Evolutionary conservation across 1,140 invertebrate species (phyloP).

Genomic region (Chymomyza costata): DNA sequence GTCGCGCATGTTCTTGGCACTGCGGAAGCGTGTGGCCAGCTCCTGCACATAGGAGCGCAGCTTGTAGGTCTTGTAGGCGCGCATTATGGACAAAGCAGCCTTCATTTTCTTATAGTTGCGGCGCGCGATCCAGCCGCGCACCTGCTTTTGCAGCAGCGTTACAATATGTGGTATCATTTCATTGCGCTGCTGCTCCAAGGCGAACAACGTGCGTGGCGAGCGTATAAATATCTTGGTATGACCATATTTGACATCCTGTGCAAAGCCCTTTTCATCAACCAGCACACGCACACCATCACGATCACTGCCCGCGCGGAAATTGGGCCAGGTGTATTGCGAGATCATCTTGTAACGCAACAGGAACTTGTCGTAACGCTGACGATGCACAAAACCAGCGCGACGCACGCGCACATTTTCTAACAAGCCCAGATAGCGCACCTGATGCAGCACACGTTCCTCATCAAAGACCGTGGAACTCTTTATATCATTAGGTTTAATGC

Average conservation of each 20-base stretch:
- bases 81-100: slow-evolving; percentile 88
- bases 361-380: slow-evolving; percentile 93
- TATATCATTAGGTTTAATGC: slow-evolving; percentile 95
- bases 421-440: slow-evolving; percentile 92
- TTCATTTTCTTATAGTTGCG: slow-evolving; percentile 88
- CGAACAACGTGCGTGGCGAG: slow-evolving; percentile 91
- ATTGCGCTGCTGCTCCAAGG: slow-evolving; percentile 88
- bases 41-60: slow-evolving; percentile 85
- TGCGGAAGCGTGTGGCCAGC: slow-evolving; percentile 80
- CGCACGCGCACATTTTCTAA: slow-evolving; percentile 95
- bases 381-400: slow-evolving; percentile 94
- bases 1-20: slow-evolving; percentile 80
- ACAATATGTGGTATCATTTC: slow-evolving; percentile 92
- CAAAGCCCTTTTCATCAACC: slow-evolving; percentile 86
- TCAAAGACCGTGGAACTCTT: slow-evolving; percentile 85
- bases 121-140: slow-evolving; percentile 89
- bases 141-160: slow-evolving; percentile 94
- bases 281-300: slow-evolving; percentile 90
- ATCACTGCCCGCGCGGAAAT: slow-evolving; percentile 85
- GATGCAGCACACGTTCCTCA: slow-evolving; percentile 88
- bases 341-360: slow-evolving; percentile 95
- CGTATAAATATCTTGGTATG: slow-evolving; percentile 97
- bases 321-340: slow-evolving; percentile 95
- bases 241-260: slow-evolving; percentile 92
- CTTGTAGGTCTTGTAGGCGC: slow-evolving; percentile 91